Conservation (phyloP, 2,888 invertebrate species). For the Dynastes grantii region DNA sequence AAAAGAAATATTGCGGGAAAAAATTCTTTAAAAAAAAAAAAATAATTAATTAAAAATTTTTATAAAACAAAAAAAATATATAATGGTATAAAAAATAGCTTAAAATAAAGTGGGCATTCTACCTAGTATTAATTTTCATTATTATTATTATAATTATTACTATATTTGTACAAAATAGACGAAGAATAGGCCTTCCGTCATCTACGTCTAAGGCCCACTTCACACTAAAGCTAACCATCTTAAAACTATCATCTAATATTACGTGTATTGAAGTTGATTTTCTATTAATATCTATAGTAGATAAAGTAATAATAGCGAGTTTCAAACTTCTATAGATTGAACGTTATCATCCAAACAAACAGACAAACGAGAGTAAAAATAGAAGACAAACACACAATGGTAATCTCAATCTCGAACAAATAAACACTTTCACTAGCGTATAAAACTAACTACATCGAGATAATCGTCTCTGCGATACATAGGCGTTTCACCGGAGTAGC, state of each 20-base stretch:
- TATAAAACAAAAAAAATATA: constrained; percentile 25
- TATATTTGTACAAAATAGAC: constrained; percentile 23
- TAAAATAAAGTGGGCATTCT: not conserved
- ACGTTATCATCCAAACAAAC: constrained; percentile 13
- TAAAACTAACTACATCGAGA: not conserved
- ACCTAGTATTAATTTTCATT: not conserved
- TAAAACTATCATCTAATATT: constrained; percentile 27
- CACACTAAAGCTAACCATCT: constrained; percentile 35
- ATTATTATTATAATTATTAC: not conserved
- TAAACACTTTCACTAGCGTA: not conserved
- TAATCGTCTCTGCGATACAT: too few species aligned
- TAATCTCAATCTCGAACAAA: not conserved
- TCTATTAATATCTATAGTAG: constrained; percentile 11
- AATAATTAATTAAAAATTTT: too few species aligned
- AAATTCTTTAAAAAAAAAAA: too few species aligned
- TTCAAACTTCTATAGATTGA: constrained; percentile 23
- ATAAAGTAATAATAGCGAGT: constrained; percentile 22
- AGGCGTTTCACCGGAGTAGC: too few species aligned
- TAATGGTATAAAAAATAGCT: constrained; percentile 36
- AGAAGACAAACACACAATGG: not conserved
- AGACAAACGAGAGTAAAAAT: not conserved
- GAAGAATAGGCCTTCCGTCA: constrained; percentile 10
- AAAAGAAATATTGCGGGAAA: constrained; percentile 9
- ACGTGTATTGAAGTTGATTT: constrained; percentile 5
- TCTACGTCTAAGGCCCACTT: constrained; percentile 23